Conservation (phyloP, 1,140 invertebrate genomes). For the Aplysia californica region DNA sequence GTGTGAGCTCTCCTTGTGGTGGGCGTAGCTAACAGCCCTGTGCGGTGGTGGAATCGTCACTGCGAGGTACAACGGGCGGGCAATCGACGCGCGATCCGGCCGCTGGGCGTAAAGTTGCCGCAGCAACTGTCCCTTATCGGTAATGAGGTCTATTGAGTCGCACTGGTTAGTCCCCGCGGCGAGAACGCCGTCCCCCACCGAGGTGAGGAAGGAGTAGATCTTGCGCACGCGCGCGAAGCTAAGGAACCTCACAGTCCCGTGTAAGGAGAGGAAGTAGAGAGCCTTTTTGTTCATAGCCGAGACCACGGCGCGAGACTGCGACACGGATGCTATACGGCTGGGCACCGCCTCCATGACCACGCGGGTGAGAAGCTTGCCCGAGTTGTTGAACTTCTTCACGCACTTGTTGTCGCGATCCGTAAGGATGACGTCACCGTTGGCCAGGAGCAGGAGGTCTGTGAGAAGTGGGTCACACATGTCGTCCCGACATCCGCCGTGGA, state of each 20-base stretch:
- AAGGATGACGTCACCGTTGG: conserved; percentile 34
- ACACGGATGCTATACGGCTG: conserved; percentile 24
- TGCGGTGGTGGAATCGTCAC: too few species aligned
- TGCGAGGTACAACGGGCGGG: conserved; percentile 32
- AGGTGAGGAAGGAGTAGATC: conserved; percentile 31
- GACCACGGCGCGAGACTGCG: conserved; percentile 28
- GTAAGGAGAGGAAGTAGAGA: conserved; percentile 30
- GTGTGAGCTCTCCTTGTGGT: too few species aligned
- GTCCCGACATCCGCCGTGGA: conserved; percentile 30
- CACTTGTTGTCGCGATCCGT: conserved; percentile 38
- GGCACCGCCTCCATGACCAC: conserved; percentile 31
- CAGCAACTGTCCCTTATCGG: conserved; percentile 22
- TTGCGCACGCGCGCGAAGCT: conserved; percentile 20
- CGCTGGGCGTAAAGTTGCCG: conserved; percentile 18
- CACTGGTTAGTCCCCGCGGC: conserved; percentile 32
- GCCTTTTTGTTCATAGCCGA: conserved; percentile 31
- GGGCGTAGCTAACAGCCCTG: too few species aligned
- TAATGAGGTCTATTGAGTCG: conserved; percentile 35
- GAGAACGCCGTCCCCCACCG: conserved; percentile 8
- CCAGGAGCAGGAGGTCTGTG: conserved; percentile 30
- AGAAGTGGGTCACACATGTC: conserved; percentile 29
- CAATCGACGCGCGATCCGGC: conserved; percentile 22
- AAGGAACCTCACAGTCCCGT: conserved; percentile 32
- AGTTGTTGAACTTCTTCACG: conserved; percentile 36
- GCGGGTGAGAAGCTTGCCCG: conserved; percentile 32